Conservation (phyloP, 2,888 invertebrate species). For the Trichopoda pennipes region DNA sequence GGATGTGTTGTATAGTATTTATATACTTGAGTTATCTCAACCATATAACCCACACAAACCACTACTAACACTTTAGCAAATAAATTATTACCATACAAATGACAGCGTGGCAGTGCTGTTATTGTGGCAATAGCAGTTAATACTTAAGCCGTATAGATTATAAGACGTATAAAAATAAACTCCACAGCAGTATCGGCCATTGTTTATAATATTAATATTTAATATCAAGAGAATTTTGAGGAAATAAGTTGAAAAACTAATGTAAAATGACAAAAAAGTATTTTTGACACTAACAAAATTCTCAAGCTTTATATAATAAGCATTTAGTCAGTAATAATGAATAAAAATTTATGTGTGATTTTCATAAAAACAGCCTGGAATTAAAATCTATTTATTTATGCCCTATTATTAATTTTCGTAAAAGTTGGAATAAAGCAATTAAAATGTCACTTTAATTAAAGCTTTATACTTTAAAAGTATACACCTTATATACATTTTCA, state of each 20-base stretch:
- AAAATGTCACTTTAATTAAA: no score
- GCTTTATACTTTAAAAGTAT: no score
- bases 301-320: no score
- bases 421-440: no score
- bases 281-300: no score
- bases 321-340: no score
- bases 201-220: not conserved
- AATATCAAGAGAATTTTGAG: not conserved
- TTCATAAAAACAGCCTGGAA: no score
- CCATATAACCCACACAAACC: conserved; percentile 26
- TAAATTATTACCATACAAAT: conserved; percentile 32
- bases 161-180: conserved; percentile 5
- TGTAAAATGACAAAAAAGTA: not conserved
- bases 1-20: not conserved
- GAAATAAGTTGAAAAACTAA: not conserved
- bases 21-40: not conserved
- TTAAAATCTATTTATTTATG: no score
- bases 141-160: not conserved
- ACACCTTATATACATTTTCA: no score
- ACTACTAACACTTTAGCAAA: conserved; percentile 47
- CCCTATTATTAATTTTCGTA: no score
- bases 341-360: no score
- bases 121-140: not conserved
- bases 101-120: not conserved
- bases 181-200: not conserved